A percentile compares a stretch with the other conserved stretches of the same genome.
phyloP scores from a whole-genome alignment of 2,888 invertebrate species.

The Onchidella celtica region DNA sequence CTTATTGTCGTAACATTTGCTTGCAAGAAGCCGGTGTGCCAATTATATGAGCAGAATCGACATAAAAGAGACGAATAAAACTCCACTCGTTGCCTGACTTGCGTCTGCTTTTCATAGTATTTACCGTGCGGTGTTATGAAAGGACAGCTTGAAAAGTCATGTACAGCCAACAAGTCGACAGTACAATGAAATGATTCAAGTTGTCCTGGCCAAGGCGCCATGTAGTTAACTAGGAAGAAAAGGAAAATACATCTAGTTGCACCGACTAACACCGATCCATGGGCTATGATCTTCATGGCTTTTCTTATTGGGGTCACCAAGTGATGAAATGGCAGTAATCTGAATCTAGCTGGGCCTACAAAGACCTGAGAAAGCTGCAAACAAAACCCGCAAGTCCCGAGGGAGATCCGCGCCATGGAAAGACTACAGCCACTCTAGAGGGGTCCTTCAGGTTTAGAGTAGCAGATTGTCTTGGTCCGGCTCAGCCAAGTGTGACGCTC shows the following conservation, averaged over 20 bases:
- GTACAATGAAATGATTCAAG: not conserved
- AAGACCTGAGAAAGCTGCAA: not conserved
- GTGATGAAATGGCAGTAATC: not conserved
- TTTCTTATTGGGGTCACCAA: not conserved
- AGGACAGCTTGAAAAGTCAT: not conserved
- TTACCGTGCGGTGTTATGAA: no score
- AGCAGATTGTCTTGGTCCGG: not conserved
- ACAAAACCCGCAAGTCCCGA: not conserved
- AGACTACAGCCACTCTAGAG: not conserved
- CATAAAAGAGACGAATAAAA: no score
- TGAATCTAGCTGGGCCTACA: not conserved
- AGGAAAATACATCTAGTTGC: not conserved
- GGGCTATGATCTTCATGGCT: not conserved
- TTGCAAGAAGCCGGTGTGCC: no score
- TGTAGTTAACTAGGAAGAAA: no score
- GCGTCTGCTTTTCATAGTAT: no score
- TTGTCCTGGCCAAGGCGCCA: not conserved
- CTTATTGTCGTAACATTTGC: no score
- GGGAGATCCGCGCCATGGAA: not conserved
- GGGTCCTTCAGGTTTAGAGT: not conserved
- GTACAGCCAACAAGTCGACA: not conserved
- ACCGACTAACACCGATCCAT: not conserved
- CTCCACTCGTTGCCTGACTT: no score
- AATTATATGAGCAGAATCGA: no score
- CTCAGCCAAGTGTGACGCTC: not conserved